Conservation (phyloP, 2,888 invertebrate genomes). For the Agrochola circellaris region DNA sequence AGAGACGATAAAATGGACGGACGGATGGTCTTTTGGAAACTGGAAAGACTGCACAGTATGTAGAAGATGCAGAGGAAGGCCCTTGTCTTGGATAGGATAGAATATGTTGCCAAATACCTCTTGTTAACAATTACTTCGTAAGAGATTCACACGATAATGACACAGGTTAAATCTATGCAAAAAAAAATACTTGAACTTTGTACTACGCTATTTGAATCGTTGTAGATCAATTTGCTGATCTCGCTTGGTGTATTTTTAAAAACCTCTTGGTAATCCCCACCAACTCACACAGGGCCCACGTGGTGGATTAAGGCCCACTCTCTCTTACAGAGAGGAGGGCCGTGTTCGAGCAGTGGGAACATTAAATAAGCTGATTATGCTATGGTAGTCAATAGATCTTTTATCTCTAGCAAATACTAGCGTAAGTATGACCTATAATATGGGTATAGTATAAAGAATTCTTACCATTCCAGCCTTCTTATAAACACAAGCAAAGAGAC, state of each 20-base stretch:
- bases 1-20: background rate
- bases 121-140: background rate
- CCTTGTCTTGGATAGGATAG: background rate
- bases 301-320: background rate
- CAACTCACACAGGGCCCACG: background rate
- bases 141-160: background rate
- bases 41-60: background rate
- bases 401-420: background rate
- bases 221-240: background rate
- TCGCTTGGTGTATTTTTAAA: background rate
- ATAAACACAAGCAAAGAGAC: slow-evolving; percentile 87
- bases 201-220: background rate
- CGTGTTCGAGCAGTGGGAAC: background rate
- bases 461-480: slow-evolving; percentile 87
- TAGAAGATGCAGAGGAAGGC: background rate
- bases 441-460: background rate
- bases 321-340: background rate
- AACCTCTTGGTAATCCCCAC: background rate
- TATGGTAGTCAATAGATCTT: background rate
- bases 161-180: background rate
- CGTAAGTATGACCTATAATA: background rate
- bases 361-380: background rate
- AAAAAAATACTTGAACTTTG: background rate
- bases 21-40: background rate
- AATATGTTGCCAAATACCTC: background rate